Evolutionary conservation across 1,140 invertebrate genomes (phyloP), one percentile per base, ranked within the genome.

Genomic region (Rhyacophila brunnea): DNA sequence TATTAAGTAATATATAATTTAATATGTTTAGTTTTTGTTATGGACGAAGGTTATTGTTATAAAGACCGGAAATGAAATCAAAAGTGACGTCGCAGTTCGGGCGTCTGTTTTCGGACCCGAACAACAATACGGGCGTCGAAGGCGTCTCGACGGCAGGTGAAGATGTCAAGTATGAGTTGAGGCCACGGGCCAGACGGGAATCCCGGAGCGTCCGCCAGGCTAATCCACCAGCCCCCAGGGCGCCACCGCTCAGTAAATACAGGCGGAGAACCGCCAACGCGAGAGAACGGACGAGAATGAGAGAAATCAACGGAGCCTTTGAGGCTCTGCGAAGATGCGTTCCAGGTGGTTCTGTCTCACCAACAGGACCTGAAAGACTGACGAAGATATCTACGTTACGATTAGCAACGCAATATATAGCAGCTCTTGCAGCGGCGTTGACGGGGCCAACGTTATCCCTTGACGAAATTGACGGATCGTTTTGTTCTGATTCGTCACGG

Each of bases 261-360:
- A 75, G 92, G 13, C 80, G 92, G 59, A 91, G 91, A 77, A 93
- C 91, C 1, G 92, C 92, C 1, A 95, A 95, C 78, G 91, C 91
- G 0, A 73, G 92, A 2, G 92, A 95, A 73, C 71, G 92, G 19
- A 86, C 83, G 49, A 79, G 92, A 40, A 95, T 95, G 92, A 78
- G 87, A 49, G 91, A 95, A 71, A 94, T 95, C 62, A 95, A 95
- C 74, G 79, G 83, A 36, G 92, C 91, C 1, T 95, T 94, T 74
- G 91, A 93, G 71, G 80, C 83, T 1, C 77, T 95, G 1, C 81
- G 90, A 13, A 80, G 82, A 36, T 88, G 85, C 6, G 87, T 95
- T 2, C 92, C 92, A 0, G 75, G 81, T 0, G 68, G 74, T 1
- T 43, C 45, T 14, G 11, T 14, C 1, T 74, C 77, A n/a, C 77